Conservation (phyloP, 1,140 invertebrate species). For the Oryctes rhinoceros region DNA sequence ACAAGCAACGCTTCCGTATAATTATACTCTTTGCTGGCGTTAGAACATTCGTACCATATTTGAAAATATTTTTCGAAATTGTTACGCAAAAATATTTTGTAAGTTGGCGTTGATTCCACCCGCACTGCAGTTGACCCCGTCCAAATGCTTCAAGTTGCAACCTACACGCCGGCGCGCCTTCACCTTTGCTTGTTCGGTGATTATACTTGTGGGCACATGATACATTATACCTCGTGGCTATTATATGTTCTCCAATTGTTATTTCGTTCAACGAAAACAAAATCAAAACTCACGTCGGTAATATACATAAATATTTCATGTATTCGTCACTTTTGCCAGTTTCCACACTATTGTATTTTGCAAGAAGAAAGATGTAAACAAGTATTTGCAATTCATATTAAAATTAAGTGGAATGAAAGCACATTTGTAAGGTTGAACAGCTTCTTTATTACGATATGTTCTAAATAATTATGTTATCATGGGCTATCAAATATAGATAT, state of each 20-base stretch:
- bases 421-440: too few species aligned
- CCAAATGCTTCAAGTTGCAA: constrained; percentile 22
- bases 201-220: constrained; percentile 42
- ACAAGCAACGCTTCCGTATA: neutral
- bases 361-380: too few species aligned
- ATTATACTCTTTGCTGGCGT: too few species aligned
- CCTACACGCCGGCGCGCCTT: constrained; percentile 40
- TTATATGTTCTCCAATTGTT: constrained; percentile 40
- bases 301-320: constrained; percentile 43
- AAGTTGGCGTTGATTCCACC: constrained; percentile 39
- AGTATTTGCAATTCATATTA: too few species aligned
- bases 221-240: constrained; percentile 39
- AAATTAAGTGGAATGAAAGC: too few species aligned
- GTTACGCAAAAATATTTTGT: too few species aligned
- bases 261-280: constrained; percentile 15
- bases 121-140: constrained; percentile 38
- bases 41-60: neutral
- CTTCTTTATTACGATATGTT: too few species aligned
- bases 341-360: constrained; percentile 13
- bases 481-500: too few species aligned
- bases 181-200: constrained; percentile 39
- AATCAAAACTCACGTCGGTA: constrained; percentile 39
- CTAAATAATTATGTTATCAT: too few species aligned
- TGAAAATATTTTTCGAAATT: neutral
- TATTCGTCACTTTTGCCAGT: constrained; percentile 11